Evolutionary conservation across 2,888 invertebrate genomes (phyloP).

Genomic region (Ditylenchus weischeri): DNA sequence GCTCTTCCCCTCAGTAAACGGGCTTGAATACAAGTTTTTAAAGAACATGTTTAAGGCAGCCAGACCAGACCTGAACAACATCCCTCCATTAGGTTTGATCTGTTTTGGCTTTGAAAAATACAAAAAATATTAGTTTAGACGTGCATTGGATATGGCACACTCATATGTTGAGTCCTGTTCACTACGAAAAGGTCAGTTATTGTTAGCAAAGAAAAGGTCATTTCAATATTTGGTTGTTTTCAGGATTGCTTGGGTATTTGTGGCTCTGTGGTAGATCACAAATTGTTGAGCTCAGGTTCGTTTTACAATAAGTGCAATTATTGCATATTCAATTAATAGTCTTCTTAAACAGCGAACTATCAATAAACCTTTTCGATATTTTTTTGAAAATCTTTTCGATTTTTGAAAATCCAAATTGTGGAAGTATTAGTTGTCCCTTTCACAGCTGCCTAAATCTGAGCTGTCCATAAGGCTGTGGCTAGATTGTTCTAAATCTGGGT

Average conservation of each 20-base stretch:
- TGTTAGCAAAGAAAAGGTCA: not conserved
- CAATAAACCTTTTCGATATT: too few relatives aligned
- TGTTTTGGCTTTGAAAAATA: not conserved
- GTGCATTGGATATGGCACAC: conserved; percentile 64
- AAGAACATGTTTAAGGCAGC: conserved; percentile 21
- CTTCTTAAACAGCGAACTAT: too few relatives aligned
- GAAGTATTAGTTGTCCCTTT: not conserved
- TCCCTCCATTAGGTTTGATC: conserved; percentile 58
- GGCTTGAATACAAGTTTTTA: not conserved
- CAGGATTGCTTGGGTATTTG: conserved; percentile 55
- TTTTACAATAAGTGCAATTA: conserved; percentile 39
- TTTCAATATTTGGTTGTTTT: conserved; percentile 16
- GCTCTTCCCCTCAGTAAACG: too few relatives aligned
- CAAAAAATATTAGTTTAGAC: conserved; percentile 46
- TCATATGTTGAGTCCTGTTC: conserved; percentile 51
- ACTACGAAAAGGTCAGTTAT: conserved; percentile 43
- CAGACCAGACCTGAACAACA: conserved; percentile 43
- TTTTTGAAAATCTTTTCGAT: too few relatives aligned
- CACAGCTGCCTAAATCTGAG: not conserved
- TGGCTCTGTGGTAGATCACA: conserved; percentile 61
- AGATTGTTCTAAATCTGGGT: too few relatives aligned
- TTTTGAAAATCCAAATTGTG: too few relatives aligned
- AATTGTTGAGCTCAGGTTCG: conserved; percentile 57
- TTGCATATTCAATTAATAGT: too few relatives aligned
- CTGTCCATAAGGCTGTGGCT: too few relatives aligned